A percentile compares a stretch with the other conserved stretches of the same genome.
These are phyloP conservation scores for Amphipoea lucens DNA, from an alignment of 2,888 invertebrate genomes.

Conservation along the genomic window DNA sequence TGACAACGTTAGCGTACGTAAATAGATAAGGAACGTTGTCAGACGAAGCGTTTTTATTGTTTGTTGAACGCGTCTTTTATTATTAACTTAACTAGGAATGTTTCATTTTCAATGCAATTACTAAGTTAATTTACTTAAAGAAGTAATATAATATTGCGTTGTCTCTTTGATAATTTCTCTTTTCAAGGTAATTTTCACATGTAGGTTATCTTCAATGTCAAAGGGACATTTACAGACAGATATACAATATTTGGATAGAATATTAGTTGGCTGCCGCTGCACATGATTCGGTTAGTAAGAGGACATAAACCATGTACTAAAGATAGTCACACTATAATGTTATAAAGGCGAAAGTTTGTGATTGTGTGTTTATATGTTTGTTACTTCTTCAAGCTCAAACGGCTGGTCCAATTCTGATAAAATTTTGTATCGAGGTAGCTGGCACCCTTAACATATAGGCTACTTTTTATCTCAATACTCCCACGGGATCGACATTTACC, in stretches of 20 bases:
- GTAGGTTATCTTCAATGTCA: not conserved
- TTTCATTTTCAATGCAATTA: not conserved
- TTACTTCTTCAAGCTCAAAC: too few relatives aligned
- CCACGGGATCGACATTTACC: too few relatives aligned
- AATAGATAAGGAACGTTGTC: constrained; percentile 34
- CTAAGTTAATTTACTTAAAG: not conserved
- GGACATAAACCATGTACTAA: not conserved
- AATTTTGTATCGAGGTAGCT: too few relatives aligned
- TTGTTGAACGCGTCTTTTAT: not conserved
- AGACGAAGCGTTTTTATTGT: constrained; percentile 11
- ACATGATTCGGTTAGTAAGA: not conserved
- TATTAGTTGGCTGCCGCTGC: not conserved
- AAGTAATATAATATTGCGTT: too few relatives aligned
- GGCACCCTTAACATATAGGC: too few relatives aligned
- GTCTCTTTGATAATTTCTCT: not conserved
- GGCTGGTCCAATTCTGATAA: too few relatives aligned
- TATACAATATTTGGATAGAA: not conserved
- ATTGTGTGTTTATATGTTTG: too few relatives aligned
- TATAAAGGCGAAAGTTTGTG: too few relatives aligned
- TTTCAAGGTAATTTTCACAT: not conserved
- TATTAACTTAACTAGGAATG: not conserved
- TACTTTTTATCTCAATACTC: too few relatives aligned
- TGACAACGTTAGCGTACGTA: constrained; percentile 48
- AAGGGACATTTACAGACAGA: not conserved
- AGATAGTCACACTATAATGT: too few relatives aligned